Conservation (phyloP, 2,113 vertebrate species). For the Anolis sagrei region DNA sequence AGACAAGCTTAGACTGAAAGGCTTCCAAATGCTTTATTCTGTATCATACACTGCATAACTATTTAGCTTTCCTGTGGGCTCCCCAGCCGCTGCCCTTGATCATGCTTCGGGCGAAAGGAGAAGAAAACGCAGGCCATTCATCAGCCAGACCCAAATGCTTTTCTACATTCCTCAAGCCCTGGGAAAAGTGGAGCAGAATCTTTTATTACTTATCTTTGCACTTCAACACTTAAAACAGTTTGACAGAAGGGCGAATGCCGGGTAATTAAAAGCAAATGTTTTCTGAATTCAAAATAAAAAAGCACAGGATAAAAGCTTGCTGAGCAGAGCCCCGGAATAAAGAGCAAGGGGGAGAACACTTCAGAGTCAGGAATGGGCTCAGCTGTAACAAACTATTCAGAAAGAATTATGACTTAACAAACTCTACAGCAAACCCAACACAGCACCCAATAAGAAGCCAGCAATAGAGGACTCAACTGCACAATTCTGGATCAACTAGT, state of each 20-base stretch:
- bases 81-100: background rate
- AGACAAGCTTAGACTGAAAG: background rate
- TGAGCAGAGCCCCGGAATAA: background rate
- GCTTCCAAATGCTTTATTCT: background rate
- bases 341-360: background rate
- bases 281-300: constrained; percentile 20
- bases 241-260: background rate
- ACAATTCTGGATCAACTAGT: background rate
- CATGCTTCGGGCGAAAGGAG: background rate
- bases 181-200: constrained; percentile 8
- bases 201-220: constrained; percentile 32
- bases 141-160: constrained; percentile 10
- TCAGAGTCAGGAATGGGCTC: background rate
- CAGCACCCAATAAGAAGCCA: background rate
- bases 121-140: background rate
- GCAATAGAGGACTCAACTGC: background rate
- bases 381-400: background rate
- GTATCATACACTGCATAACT: background rate
- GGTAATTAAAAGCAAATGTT: constrained; percentile 38
- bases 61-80: background rate
- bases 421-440: background rate
- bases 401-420: background rate
- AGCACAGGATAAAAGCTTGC: constrained; percentile 7
- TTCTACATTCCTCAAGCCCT: constrained; percentile 27
- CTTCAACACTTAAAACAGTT: constrained; percentile 10